Conservation (phyloP, 2,888 invertebrate species). For the Pachycephus smyrnensis region DNA sequence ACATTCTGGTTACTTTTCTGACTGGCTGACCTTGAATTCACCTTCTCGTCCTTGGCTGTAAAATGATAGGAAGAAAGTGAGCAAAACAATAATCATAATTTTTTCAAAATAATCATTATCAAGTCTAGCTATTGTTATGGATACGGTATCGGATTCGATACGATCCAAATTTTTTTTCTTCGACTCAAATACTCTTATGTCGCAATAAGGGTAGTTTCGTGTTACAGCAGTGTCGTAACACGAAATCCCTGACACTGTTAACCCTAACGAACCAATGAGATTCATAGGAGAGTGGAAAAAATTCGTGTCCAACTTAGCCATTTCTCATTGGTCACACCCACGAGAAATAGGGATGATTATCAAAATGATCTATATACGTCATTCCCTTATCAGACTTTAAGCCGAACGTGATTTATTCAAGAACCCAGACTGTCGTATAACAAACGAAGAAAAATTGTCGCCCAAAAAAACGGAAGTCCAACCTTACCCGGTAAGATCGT, state of each 20-base stretch:
- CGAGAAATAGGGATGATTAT: not conserved
- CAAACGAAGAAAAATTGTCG: not conserved
- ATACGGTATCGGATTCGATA: not conserved
- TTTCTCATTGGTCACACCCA: not conserved
- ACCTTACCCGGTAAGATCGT: not conserved
- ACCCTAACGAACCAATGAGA: not conserved
- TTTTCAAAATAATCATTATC: not conserved
- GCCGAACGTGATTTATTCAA: not conserved
- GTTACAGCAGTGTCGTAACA: no score
- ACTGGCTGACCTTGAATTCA: constrained; percentile 53
- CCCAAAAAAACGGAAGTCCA: not conserved
- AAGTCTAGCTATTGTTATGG: not conserved
- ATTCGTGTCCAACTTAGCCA: not conserved
- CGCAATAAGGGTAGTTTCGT: no score
- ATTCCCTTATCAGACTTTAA: not conserved
- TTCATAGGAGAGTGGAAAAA: not conserved
- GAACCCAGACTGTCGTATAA: not conserved
- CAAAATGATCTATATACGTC: not conserved
- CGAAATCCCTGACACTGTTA: no score
- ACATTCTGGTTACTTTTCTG: constrained; percentile 60
- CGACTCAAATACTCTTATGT: no score
- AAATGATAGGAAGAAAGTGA: constrained; percentile 2
- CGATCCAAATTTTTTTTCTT: not conserved
- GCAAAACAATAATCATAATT: not conserved
- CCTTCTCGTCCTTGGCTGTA: constrained; percentile 64